Evolutionary conservation across 2,888 invertebrate genomes (phyloP).

Genomic region (Agrenia bidenticulata): DNA sequence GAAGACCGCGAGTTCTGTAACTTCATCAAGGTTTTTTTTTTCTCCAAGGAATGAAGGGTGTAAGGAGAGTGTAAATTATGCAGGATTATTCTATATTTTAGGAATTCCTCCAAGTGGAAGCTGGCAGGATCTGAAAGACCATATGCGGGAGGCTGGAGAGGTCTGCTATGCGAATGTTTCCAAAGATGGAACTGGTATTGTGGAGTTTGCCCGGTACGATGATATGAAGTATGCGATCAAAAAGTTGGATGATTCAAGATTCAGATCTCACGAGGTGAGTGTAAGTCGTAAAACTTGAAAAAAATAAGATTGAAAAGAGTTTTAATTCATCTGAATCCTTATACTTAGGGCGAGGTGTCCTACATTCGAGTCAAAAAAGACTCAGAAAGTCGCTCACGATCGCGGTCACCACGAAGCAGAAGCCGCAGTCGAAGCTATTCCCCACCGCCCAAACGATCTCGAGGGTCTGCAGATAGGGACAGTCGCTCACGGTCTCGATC

Average conservation of each 20-base stretch:
- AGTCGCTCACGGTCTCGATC: constrained; percentile 33
- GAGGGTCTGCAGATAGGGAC: constrained; percentile 25
- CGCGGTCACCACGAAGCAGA: constrained; percentile 23
- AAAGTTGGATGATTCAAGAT: constrained; percentile 31
- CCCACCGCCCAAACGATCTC: constrained; percentile 21
- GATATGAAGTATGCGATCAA: constrained; percentile 36
- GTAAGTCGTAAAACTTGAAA: not conserved
- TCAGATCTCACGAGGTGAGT: constrained; percentile 23
- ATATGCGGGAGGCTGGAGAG: constrained; percentile 37
- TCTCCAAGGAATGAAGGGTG: too few relatives aligned
- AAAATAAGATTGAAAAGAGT: too few relatives aligned
- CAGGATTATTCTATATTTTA: constrained; percentile 4
- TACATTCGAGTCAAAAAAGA: constrained; percentile 25
- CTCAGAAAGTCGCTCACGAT: constrained; percentile 29
- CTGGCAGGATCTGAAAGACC: constrained; percentile 38
- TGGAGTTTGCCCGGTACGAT: constrained; percentile 31
- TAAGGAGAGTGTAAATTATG: too few relatives aligned
- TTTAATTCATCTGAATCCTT: not conserved
- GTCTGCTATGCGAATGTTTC: constrained; percentile 35
- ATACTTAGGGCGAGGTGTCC: constrained; percentile 17
- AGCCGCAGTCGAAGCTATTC: constrained; percentile 27
- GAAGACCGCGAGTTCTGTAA: too few relatives aligned
- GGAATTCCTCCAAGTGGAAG: constrained; percentile 29
- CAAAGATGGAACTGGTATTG: constrained; percentile 34
- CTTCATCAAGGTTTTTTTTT: too few relatives aligned